These are phyloP conservation scores for Berghia stephanieae DNA, from an alignment of 1,140 invertebrate species.

Conservation along the genomic window DNA sequence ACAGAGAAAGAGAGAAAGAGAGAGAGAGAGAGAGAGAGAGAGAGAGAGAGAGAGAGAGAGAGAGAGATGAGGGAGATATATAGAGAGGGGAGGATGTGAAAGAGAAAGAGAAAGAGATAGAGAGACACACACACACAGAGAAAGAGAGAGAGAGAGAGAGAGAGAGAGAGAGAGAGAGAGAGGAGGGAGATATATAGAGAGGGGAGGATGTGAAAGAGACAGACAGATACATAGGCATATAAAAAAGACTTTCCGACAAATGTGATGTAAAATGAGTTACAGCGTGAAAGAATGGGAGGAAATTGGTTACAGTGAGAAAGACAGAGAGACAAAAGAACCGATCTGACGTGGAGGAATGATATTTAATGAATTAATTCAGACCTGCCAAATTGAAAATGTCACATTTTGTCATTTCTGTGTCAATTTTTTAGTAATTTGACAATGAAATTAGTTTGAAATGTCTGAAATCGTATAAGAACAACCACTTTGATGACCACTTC, in stretches of 20 bases:
- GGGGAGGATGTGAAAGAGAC: background rate
- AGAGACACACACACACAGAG: background rate
- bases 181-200: too few relatives aligned
- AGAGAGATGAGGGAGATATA: background rate
- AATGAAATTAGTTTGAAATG: too few relatives aligned
- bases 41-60: background rate
- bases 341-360: background rate
- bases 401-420: too few relatives aligned
- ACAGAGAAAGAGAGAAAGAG: background rate
- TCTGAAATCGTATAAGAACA: too few relatives aligned
- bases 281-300: background rate
- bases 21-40: constrained; percentile 14
- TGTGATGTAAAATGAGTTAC: background rate
- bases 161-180: background rate
- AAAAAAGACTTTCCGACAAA: background rate
- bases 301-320: background rate
- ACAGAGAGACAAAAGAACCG: background rate
- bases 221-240: background rate
- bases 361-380: too few relatives aligned
- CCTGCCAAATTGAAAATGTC: too few relatives aligned
- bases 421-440: too few relatives aligned
- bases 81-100: constrained; percentile 6
- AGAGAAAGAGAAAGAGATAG: constrained; percentile 27
- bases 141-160: constrained; percentile 4
- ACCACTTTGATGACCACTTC: too few relatives aligned